Conservation (phyloP, 2,113 vertebrate species). For the Corythaeola cristata region DNA sequence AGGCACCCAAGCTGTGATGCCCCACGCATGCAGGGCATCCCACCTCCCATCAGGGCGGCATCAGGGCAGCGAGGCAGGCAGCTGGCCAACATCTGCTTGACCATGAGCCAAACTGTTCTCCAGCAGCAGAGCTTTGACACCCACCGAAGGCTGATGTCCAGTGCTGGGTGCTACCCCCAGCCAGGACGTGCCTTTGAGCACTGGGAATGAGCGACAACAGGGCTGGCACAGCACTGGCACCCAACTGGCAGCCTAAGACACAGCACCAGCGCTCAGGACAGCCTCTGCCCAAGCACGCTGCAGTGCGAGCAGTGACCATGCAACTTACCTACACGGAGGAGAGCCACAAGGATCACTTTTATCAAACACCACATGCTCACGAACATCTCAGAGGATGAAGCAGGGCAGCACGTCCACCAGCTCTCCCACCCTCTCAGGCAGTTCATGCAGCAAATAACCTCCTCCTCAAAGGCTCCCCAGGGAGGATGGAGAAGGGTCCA, state of each 20-base stretch:
- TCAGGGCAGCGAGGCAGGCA: neutral
- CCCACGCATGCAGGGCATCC: fast-evolving
- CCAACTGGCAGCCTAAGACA: neutral
- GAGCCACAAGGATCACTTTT: neutral
- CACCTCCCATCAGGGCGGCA: neutral
- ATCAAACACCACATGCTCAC: fast-evolving
- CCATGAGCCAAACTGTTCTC: fast-evolving
- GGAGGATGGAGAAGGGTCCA: neutral
- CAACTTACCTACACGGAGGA: fast-evolving
- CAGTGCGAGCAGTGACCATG: fast-evolving
- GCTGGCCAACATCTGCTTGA: neutral
- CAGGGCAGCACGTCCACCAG: neutral
- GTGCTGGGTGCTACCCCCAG: neutral
- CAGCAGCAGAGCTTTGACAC: neutral
- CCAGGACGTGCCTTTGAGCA: neutral
- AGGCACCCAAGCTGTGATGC: neutral
- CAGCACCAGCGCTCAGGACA: neutral
- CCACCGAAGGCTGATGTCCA: neutral
- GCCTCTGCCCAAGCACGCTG: neutral
- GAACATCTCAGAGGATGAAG: fast-evolving
- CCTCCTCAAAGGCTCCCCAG: neutral
- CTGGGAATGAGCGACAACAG: neutral
- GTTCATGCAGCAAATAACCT: neutral
- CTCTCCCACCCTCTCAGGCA: neutral
- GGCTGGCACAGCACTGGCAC: neutral